phyloP scores from a whole-genome alignment of 2,113 vertebrate genomes.

The Rhadina sibilatrix region DNA sequence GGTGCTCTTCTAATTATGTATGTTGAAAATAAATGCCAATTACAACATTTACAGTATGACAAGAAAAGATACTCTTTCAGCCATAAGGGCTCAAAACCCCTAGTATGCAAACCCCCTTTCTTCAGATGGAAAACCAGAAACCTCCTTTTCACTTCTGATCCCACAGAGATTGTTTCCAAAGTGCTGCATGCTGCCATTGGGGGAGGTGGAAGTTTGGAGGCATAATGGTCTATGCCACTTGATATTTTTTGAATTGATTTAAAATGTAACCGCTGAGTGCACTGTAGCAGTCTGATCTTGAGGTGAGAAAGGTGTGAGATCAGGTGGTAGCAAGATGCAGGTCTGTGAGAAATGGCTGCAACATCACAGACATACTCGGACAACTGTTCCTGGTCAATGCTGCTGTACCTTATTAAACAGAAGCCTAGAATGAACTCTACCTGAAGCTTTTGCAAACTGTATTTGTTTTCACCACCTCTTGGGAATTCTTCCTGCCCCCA shows the following conservation, averaged over 20 bases:
- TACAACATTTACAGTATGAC: neutral
- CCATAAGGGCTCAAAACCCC: neutral
- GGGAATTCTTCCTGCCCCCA: neutral
- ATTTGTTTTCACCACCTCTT: neutral
- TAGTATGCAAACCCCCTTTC: neutral
- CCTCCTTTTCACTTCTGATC: neutral
- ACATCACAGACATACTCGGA: neutral
- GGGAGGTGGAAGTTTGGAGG: neutral
- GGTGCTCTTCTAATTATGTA: neutral
- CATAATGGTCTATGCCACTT: neutral
- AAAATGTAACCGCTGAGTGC: rapidly evolving
- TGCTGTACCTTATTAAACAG: neutral
- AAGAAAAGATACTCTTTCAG: neutral
- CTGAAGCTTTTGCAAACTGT: neutral
- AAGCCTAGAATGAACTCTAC: neutral
- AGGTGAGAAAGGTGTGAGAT: neutral
- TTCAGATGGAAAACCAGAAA: neutral
- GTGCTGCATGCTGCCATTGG: neutral
- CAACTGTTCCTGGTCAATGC: neutral
- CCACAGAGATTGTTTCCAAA: neutral
- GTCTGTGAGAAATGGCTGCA: neutral
- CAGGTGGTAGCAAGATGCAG: neutral
- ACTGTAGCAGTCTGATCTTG: neutral
- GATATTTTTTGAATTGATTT: neutral
- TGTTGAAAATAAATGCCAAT: neutral